Evolutionary conservation across 2,797 vertebrate genomes (phyloP), one percentile per base, ranked within the genome.

Genomic region (Eutrigla gurnardus): DNA sequence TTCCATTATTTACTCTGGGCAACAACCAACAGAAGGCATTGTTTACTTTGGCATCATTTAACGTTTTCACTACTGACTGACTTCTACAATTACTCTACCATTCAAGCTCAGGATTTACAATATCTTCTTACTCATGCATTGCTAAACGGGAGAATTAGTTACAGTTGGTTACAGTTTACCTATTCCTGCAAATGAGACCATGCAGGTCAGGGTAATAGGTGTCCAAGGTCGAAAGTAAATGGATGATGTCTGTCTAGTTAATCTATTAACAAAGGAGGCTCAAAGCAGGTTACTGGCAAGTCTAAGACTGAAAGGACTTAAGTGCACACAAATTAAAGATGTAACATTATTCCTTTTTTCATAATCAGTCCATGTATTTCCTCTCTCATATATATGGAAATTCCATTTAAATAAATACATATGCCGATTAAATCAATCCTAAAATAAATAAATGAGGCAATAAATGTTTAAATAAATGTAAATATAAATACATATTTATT

Each of bases 21-120:
- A 4, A 32, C 65, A 49, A 73, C 46, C 63, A 79, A 45, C 46
- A 71, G 52, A 64, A 72, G 53, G 37, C 68, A 6, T 57, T 70
- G 82, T 81, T 87, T 73, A 76, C 76, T 75, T 65, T 85, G 80
- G 75, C 74, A 70, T 69, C 57, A 40, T 75, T 55, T 55, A 40
- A 67, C 25, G 75, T 62, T 73, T 77, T 80, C 65, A 80, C 62
- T 63, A 14, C 62, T 66, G 82, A 81, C 58, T 68, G 70, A 80
- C 64, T 75, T 64, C 50, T 67, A 66, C 74, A 70, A 64, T 82
- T 73, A 59, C 65, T 59, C 49, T 63, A 54, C 40, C 46, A 70
- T 68, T 77, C 62, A 60, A 79, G 75, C 61, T 35, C 63, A 47
- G 58, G n/a, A 70, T 80, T 65, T 49, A 61, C 25, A 73, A 52